These are phyloP conservation scores for Brachionus koreanus DNA, from an alignment of 1,140 invertebrate species.

Conservation along the genomic window DNA sequence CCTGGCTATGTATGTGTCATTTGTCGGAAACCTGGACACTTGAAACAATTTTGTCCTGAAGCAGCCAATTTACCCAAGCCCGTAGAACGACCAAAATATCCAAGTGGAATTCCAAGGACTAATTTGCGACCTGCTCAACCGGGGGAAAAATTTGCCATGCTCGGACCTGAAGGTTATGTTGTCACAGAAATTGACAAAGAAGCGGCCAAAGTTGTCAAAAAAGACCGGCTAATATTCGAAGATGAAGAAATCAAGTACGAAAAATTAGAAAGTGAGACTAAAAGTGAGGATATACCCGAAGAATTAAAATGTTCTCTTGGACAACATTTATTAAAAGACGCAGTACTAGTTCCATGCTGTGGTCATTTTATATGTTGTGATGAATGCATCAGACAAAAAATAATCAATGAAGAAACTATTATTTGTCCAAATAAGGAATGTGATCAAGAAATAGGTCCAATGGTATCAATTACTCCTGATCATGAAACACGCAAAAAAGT, in stretches of 20 bases:
- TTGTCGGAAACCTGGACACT: conserved; percentile 30
- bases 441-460: conserved; percentile 30
- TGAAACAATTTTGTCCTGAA: conserved; percentile 41
- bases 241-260: conserved; percentile 5
- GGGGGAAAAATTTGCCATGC: conserved; percentile 38
- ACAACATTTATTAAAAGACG: conserved; percentile 28
- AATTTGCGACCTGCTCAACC: conserved; percentile 24
- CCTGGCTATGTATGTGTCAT: conserved; percentile 8
- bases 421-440: conserved; percentile 24
- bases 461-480: conserved; percentile 11
- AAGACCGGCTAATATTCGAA: conserved; percentile 21
- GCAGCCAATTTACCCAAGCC: not conserved
- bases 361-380: conserved; percentile 39
- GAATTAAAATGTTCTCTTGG: conserved; percentile 39
- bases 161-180: conserved; percentile 39
- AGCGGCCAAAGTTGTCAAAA: conserved; percentile 23
- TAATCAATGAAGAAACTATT: conserved; percentile 26
- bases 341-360: conserved; percentile 44
- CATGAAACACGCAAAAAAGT: conserved; percentile 33
- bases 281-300: not conserved
- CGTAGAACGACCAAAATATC: conserved; percentile 36
- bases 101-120: conserved; percentile 16
- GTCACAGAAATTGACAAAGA: conserved; percentile 18
- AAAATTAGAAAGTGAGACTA: not conserved
- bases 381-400: conserved; percentile 39